These are phyloP conservation scores for Bombus fervidus DNA, from an alignment of 1,140 invertebrate species.

Conservation along the genomic window DNA sequence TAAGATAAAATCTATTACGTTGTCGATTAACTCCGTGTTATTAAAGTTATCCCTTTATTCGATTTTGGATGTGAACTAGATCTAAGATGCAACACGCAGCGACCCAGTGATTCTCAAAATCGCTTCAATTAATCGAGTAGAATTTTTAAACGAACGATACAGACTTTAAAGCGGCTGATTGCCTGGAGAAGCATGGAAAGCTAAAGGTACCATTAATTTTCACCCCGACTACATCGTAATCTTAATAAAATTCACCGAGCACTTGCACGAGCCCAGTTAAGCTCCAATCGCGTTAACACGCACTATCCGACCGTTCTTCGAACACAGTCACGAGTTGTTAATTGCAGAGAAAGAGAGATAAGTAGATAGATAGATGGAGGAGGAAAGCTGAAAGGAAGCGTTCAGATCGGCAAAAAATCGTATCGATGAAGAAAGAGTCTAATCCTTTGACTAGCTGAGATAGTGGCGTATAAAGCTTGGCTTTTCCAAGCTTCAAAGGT, in stretches of 20 bases:
- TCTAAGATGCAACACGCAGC: neutral
- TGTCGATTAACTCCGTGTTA: no score
- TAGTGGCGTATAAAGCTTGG: neutral
- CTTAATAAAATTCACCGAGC: neutral
- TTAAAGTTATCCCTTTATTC: neutral
- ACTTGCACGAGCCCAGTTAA: neutral
- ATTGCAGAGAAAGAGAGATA: neutral
- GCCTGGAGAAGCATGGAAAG: neutral
- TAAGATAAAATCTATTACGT: no score
- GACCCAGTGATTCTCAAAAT: neutral
- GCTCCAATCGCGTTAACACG: neutral
- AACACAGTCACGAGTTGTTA: neutral
- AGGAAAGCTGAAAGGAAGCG: neutral
- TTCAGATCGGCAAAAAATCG: neutral
- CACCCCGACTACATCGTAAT: neutral
- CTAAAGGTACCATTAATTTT: neutral
- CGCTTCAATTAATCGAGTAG: neutral
- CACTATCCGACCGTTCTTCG: neutral
- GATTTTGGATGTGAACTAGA: neutral
- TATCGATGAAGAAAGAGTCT: neutral
- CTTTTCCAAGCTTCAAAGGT: neutral
- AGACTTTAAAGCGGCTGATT: neutral
- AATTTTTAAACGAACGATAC: neutral
- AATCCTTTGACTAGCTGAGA: neutral
- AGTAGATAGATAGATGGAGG: neutral